Evolutionary conservation across 2,888 invertebrate species (phyloP), one percentile per base, ranked within the genome.

Genomic region (Campoletis raptor): DNA sequence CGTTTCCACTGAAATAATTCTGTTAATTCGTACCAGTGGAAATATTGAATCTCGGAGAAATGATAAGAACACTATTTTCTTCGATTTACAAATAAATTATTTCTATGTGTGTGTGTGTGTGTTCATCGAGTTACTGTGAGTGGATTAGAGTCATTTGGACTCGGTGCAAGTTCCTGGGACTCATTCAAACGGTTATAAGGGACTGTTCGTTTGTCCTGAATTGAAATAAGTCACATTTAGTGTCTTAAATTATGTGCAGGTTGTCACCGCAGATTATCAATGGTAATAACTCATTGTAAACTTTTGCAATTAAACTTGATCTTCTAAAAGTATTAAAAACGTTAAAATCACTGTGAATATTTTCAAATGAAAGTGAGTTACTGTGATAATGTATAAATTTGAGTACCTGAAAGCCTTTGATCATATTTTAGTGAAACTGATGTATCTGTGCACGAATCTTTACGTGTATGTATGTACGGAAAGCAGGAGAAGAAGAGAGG

Each of bases 1-100:
- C 24, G 73, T 36, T 52, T 54, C 42, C 45, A 15, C 61, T 61
- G 30, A 30, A 61, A 61, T 61, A 61, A 61, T 61, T 61, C 61
- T 61, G 61, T 61, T 30, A 7, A 30, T 15, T 61, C 12, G 24
- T 2, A 48, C n/a, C 24, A 21, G 24, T 61, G 30, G 61, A 6
- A 61, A 61, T 61, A 10, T 12, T 48, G 15, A 15, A 18, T 18
- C 7, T 48, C 61, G 15, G 2, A 30, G 15, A 30, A 48, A 61
- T 61, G 6, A 15, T 61, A 30, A 61, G 30, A 61, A 7, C 15
- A 61, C 61, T 15, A 61, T 30, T 30, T 15, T 6, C 30, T 61
- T 24, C 0, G 15, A 61, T 61, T 12, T 30, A 61, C 30, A 61
- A 61, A 61, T 61, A 61, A 61, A 61, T 61, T 61, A 15, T 30